Percentiles rank a stretch among this genome's conserved stretches.
Evolutionary conservation across 2,888 invertebrate genomes (phyloP).

Genomic region (Rhopalosiphum nymphaeae): DNA sequence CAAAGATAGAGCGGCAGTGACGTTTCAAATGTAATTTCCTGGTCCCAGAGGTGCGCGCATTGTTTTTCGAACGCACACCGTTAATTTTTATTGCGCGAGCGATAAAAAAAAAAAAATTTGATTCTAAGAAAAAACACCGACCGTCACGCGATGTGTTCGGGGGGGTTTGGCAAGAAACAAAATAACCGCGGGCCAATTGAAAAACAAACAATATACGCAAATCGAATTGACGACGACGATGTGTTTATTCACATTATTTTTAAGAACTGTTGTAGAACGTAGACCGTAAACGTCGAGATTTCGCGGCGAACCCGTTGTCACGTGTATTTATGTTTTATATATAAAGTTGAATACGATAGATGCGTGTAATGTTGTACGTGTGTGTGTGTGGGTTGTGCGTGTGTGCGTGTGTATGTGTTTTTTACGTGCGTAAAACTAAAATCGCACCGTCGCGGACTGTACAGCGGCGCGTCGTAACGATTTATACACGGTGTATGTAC

Average conservation of each 20-base stretch:
- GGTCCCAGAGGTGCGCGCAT: conserved; percentile 49
- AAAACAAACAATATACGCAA: background rate
- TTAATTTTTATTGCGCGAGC: background rate
- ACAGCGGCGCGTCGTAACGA: background rate
- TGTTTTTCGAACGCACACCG: conserved; percentile 40
- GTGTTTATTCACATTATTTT: background rate
- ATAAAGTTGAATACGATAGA: too few species aligned
- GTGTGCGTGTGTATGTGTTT: background rate
- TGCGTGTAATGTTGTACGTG: too few species aligned
- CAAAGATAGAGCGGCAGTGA: background rate
- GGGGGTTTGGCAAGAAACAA: background rate
- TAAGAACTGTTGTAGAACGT: background rate
- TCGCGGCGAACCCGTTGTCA: background rate
- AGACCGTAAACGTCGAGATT: background rate
- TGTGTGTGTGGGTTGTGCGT: background rate
- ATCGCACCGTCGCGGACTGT: conserved; percentile 22
- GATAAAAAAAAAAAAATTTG: background rate
- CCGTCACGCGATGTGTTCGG: background rate
- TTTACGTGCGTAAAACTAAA: background rate
- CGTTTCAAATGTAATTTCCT: conserved; percentile 25
- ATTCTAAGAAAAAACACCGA: background rate
- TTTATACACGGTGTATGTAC: background rate
- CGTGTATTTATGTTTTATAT: background rate
- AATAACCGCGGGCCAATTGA: background rate
- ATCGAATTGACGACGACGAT: background rate